Evolutionary conservation across 2,797 vertebrate species (phyloP).

Genomic region (Tokudaia tokunoshimensis): DNA sequence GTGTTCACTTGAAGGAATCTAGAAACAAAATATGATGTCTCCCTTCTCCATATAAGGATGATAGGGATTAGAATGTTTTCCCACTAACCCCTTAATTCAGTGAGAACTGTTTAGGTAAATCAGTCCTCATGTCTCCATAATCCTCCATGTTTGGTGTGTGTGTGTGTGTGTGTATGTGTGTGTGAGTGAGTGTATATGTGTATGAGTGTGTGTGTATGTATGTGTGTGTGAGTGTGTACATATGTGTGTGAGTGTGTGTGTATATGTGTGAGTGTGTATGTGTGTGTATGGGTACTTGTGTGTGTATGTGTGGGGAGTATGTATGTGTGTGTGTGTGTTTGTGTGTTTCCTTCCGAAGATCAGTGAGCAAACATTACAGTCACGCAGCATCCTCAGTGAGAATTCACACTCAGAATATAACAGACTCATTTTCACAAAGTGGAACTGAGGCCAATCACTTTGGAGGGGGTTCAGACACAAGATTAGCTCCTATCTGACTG

Average conservation of each 20-base stretch:
- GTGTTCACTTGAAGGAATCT: neutral
- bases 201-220: rapidly evolving
- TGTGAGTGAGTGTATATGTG: rapidly evolving
- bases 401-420: neutral
- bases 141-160: neutral
- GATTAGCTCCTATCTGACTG: neutral
- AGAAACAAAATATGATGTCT: neutral
- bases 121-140: neutral
- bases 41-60: neutral
- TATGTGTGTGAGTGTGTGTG: rapidly evolving
- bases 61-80: neutral
- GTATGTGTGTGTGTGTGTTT: rapidly evolving
- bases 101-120: neutral
- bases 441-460: neutral
- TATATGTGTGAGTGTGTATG: too few species aligned
- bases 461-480: neutral
- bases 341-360: neutral
- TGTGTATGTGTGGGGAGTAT: too few species aligned
- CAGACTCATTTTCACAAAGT: neutral
- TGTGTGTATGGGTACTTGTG: too few species aligned
- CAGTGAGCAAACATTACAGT: neutral
- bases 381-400: neutral
- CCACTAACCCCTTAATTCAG: neutral
- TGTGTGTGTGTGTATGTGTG: neutral
- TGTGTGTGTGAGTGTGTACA: too few species aligned